phyloP scores from a whole-genome alignment of 2,113 vertebrate species.

The Guaruba guarouba region DNA sequence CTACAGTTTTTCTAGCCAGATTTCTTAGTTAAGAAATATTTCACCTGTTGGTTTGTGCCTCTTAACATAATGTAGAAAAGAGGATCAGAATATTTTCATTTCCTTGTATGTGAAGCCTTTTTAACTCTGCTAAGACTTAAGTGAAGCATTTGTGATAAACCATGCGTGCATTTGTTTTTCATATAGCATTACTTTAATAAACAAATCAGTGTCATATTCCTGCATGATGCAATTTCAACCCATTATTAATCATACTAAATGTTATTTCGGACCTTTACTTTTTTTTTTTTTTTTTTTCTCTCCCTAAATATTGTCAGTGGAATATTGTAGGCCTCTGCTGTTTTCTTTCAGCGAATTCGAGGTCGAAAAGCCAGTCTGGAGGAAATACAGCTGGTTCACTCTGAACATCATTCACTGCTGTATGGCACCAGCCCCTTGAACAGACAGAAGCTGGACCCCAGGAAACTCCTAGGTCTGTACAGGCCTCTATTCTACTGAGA shows the following conservation, averaged over 20 bases:
- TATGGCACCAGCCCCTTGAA: constrained; percentile 81
- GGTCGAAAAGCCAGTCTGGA: constrained; percentile 86
- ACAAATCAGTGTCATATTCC: constrained; percentile 72
- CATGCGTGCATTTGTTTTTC: constrained; percentile 51
- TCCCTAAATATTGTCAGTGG: constrained; percentile 72
- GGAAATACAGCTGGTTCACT: constrained; percentile 86
- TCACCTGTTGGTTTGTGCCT: background rate
- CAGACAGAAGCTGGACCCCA: constrained; percentile 82
- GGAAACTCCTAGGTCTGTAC: constrained; percentile 80
- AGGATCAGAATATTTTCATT: background rate
- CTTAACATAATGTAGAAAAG: background rate
- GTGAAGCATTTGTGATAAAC: constrained; percentile 37
- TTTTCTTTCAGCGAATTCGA: constrained; percentile 83
- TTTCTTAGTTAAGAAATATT: background rate
- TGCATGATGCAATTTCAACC: constrained; percentile 69
- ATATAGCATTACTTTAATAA: constrained; percentile 59
- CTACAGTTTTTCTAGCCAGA: background rate
- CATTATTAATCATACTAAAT: constrained; percentile 76
- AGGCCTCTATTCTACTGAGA: constrained; percentile 72
- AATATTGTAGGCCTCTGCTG: constrained; percentile 75
- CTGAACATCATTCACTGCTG: constrained; percentile 81
- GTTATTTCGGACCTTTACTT: constrained; percentile 60
- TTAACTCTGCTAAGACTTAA: constrained; percentile 20
- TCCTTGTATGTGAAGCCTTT: constrained; percentile 13
- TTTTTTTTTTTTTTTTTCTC: background rate